phyloP scores from a whole-genome alignment of 2,888 invertebrate species.

The Hetaerina titia region DNA sequence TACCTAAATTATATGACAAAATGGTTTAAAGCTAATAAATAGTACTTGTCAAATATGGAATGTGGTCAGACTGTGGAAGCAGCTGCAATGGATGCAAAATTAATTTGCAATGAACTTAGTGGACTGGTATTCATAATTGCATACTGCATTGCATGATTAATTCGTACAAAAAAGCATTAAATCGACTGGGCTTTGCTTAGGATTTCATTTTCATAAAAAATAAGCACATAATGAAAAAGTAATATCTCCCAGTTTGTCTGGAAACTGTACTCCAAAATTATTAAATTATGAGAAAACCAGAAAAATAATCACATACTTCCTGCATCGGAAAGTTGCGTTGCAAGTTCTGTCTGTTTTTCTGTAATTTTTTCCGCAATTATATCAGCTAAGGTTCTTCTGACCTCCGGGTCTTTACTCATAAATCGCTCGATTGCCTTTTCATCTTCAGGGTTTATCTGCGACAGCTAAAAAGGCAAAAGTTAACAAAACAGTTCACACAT shows the following conservation, averaged over 20 bases:
- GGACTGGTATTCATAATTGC: no score
- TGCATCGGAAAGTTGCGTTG: conserved; percentile 90
- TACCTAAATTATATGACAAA: no score
- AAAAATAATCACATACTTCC: conserved; percentile 75
- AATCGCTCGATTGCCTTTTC: conserved; percentile 92
- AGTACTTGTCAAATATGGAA: no score
- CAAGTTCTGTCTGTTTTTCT: conserved; percentile 94
- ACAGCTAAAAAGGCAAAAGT: conserved; percentile 68
- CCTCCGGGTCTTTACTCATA: conserved; percentile 82
- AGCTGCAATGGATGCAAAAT: no score
- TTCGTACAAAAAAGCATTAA: no score
- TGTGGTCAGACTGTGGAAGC: no score
- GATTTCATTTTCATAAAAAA: not conserved
- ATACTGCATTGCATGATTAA: no score
- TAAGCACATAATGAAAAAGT: not conserved
- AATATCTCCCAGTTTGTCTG: no score
- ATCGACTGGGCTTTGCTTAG: no score
- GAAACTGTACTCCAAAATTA: not conserved
- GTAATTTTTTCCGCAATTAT: conserved; percentile 95
- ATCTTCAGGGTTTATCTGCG: conserved; percentile 92
- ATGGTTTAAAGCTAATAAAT: no score
- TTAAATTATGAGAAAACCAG: not conserved
- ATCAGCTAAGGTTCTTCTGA: conserved; percentile 89
- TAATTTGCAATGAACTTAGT: no score
- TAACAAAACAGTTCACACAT: not conserved